A percentile compares a stretch with the other conserved stretches of the same genome.
These are phyloP conservation scores for Rapana venosa DNA, from an alignment of 2,888 invertebrate species.

Conservation along the genomic window DNA sequence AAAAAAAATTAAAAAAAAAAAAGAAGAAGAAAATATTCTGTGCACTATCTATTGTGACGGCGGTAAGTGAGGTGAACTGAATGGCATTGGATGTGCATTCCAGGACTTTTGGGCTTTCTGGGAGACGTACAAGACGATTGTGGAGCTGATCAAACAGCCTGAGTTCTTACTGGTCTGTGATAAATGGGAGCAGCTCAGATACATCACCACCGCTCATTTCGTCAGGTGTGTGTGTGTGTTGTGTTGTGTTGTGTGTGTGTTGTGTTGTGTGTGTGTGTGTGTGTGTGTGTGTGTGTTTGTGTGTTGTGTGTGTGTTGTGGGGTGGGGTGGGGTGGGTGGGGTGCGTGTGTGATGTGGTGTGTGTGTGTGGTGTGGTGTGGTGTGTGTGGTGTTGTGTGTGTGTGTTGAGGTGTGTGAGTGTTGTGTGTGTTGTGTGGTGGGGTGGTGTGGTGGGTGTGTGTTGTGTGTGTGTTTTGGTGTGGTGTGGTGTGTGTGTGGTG, in stretches of 20 bases:
- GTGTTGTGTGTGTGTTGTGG: neutral
- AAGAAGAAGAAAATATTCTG: too few relatives aligned
- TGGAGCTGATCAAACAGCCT: slow-evolving; percentile 73
- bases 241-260: neutral
- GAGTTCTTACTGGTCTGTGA: slow-evolving; percentile 75
- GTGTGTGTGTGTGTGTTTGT: neutral
- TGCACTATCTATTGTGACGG: neutral
- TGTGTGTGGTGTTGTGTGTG: too few relatives aligned
- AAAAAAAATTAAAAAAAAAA: too few relatives aligned
- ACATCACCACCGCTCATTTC: slow-evolving; percentile 75
- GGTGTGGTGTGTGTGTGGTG: too few relatives aligned
- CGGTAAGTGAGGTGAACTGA: neutral
- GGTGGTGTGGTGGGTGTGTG: too few relatives aligned
- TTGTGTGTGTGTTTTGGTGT: too few relatives aligned
- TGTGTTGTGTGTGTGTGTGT: neutral
- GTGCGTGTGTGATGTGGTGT: too few relatives aligned
- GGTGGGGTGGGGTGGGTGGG: too few relatives aligned
- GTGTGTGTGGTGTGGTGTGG: too few relatives aligned
- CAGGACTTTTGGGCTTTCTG: slow-evolving; percentile 77
- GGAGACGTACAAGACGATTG: slow-evolving; percentile 73
- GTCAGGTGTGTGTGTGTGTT: slow-evolving; percentile 65
- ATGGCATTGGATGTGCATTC: neutral
- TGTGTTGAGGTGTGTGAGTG: too few relatives aligned
- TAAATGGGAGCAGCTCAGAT: slow-evolving; percentile 75
- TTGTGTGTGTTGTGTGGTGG: too few relatives aligned